Conservation (phyloP, 2,888 invertebrate species). For the Anthoptus insignis region DNA sequence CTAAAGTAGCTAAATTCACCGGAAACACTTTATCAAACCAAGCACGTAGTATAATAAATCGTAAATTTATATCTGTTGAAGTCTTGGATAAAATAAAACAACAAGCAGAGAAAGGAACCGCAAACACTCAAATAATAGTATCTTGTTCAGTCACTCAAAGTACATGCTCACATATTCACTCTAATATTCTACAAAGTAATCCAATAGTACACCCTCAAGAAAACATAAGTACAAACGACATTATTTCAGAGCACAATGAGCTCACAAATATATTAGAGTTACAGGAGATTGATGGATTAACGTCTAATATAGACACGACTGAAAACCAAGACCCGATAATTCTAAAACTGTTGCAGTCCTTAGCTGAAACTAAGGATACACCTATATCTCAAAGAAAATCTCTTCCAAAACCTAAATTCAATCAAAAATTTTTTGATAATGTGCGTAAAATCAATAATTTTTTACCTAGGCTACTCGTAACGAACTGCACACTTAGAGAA, state of each 20-base stretch:
- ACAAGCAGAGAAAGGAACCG: not conserved
- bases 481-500: conserved; percentile 3
- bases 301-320: not conserved
- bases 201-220: too few species aligned
- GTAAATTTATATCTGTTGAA: not conserved
- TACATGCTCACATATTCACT: not conserved
- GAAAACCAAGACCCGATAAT: conserved; percentile 7
- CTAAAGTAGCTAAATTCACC: conserved; percentile 1
- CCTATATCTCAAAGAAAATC: not conserved
- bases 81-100: not conserved
- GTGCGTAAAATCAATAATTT: conserved; percentile 16
- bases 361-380: conserved; percentile 1
- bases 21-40: conserved; percentile 21
- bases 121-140: not conserved
- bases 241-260: too few species aligned
- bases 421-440: not conserved
- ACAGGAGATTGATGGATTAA: not conserved
- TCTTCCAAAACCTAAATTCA: conserved; percentile 15
- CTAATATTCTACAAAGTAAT: not conserved
- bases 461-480: conserved; percentile 20
- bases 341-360: not conserved
- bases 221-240: too few species aligned
- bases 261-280: not conserved
- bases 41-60: conserved; percentile 5
- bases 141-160: not conserved